Evolutionary conservation across 2,888 invertebrate genomes (phyloP).

Genomic region (Torymus tubicola): DNA sequence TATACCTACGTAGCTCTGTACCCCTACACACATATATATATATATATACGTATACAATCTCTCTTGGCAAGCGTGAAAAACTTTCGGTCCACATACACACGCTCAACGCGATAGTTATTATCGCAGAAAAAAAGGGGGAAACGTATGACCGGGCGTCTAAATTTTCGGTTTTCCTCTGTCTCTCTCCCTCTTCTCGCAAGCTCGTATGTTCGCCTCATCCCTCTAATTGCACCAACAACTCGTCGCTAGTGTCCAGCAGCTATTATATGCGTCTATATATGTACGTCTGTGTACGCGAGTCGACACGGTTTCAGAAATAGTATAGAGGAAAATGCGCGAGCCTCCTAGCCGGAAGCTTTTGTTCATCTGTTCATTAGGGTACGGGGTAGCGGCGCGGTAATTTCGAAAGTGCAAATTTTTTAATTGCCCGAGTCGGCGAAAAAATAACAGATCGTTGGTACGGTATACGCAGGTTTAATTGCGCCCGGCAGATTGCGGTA

Average conservation of each 20-base stretch:
- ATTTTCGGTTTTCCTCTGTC: constrained; percentile 50
- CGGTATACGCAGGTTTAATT: neutral
- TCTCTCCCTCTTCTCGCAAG: constrained; percentile 1
- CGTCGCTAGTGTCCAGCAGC: constrained; percentile 38
- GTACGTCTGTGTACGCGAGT: neutral
- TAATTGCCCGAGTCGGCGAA: constrained; percentile 13
- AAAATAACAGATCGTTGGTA: neutral
- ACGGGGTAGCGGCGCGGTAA: neutral
- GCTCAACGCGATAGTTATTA: constrained; percentile 25
- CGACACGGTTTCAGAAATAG: neutral
- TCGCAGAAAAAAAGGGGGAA: constrained; percentile 19
- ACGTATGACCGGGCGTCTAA: constrained; percentile 38
- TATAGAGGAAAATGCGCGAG: neutral
- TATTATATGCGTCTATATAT: constrained; percentile 10
- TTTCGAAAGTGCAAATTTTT: constrained; percentile 36
- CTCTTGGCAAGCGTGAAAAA: constrained; percentile 3
- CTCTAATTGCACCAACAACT: constrained; percentile 52
- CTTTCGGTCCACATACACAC: neutral
- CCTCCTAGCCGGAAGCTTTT: constrained; percentile 12
- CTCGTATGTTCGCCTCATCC: constrained; percentile 24
- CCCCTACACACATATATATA: too few species aligned
- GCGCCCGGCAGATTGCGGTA: neutral
- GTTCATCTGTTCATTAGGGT: constrained; percentile 10
- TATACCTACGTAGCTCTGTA: neutral
- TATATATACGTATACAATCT: too few species aligned